Conservation (phyloP, 2,113 vertebrate species). For the Oreochromis spilurus region DNA sequence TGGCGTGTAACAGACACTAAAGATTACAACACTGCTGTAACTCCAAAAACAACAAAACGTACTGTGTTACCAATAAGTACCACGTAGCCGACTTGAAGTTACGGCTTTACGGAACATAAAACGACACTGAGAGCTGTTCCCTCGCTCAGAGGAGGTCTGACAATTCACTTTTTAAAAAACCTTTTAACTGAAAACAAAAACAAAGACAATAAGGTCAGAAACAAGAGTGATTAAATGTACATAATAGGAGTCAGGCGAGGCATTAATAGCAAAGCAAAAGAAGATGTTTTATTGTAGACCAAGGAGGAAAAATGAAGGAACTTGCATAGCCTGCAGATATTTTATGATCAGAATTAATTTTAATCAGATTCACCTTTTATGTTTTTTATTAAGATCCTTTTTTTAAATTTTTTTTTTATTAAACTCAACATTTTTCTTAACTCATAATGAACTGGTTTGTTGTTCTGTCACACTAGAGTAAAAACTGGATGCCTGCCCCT, state of each 20-base stretch:
- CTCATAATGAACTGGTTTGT: neutral
- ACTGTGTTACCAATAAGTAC: neutral
- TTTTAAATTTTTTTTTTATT: fast-evolving
- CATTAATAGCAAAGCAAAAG: neutral
- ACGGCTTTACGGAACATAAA: neutral
- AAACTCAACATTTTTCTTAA: neutral
- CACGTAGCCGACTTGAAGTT: neutral
- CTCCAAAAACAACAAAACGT: neutral
- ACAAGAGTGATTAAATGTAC: neutral
- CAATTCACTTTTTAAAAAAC: neutral
- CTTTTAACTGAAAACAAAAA: neutral
- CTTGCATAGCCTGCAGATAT: neutral
- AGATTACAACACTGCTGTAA: neutral
- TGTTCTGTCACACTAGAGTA: neutral
- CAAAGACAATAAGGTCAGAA: neutral
- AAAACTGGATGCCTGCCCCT: neutral
- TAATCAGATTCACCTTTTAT: neutral
- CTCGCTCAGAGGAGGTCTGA: neutral
- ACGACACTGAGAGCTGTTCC: neutral
- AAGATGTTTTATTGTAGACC: neutral
- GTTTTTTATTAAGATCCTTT: neutral
- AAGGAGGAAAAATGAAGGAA: neutral
- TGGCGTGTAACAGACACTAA: neutral
- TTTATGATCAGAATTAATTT: neutral
- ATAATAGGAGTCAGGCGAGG: neutral